phyloP scores from a whole-genome alignment of 37 sponge, comb jelly and placozoan species.

The Halisarca cf. caerulea region DNA sequence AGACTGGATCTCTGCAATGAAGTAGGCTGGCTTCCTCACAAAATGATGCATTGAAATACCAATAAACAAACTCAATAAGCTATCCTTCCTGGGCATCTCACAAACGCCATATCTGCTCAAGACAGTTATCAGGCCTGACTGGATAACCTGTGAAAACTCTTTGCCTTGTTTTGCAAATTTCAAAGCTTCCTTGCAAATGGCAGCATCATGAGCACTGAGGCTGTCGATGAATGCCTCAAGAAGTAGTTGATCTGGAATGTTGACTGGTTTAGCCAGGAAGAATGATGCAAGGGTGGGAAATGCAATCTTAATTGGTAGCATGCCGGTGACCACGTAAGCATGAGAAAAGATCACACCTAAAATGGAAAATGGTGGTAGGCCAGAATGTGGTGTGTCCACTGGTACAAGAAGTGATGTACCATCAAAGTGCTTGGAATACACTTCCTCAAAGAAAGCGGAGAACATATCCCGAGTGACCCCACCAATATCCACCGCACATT shows the following conservation, averaged over 20 bases:
- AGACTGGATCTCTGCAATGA: background rate
- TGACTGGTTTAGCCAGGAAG: background rate
- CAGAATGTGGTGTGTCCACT: no score
- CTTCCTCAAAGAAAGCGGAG: no score
- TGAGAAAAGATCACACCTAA: background rate
- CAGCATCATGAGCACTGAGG: background rate
- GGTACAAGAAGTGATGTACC: no score
- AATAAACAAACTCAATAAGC: background rate
- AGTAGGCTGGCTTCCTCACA: conserved; percentile 22
- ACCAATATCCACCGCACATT: no score
- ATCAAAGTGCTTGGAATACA: no score
- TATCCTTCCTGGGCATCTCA: conserved; percentile 12
- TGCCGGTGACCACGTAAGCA: background rate
- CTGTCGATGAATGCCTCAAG: background rate
- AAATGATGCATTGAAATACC: conserved; percentile 18
- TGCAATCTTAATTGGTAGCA: background rate
- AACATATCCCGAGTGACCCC: no score
- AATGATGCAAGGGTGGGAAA: conserved; percentile 10
- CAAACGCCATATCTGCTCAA: conserved; percentile 26
- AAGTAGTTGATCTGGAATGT: background rate
- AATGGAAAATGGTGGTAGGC: no score
- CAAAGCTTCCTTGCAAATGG: background rate
- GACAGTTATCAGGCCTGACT: background rate
- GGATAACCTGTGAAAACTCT: background rate
- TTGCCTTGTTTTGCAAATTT: background rate